phyloP scores from a whole-genome alignment of 2,113 vertebrate genomes.

The Formicarius rufipectus region DNA sequence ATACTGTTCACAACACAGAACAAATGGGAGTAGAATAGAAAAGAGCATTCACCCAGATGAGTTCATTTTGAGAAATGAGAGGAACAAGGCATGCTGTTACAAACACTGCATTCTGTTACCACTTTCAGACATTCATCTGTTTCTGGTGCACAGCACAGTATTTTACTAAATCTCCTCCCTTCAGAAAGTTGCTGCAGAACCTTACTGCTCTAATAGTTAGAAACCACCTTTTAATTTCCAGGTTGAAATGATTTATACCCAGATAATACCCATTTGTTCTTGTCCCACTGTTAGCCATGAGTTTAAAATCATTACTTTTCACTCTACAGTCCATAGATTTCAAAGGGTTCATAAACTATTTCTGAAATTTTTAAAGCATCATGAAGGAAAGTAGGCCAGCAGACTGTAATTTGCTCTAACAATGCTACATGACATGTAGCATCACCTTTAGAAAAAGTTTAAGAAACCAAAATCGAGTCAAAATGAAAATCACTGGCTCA shows the following conservation, averaged over 20 bases:
- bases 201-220: not conserved
- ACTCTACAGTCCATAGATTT: not conserved
- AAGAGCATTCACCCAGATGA: conserved; percentile 2
- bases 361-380: not conserved
- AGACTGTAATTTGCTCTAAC: not conserved
- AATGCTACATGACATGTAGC: not conserved
- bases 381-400: not conserved
- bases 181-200: not conserved
- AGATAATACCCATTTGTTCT: not conserved
- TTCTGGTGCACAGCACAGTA: not conserved
- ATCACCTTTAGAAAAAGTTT: not conserved
- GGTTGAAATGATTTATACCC: not conserved
- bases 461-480: not conserved
- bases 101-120: not conserved
- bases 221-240: not conserved
- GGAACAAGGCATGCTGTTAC: not conserved
- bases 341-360: not conserved
- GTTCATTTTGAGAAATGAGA: not conserved
- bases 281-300: not conserved
- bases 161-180: not conserved
- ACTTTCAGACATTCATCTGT: not conserved
- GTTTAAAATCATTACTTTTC: not conserved
- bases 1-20: not conserved
- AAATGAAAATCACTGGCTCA: not conserved
- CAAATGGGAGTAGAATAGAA: not conserved